A percentile compares a stretch with the other conserved stretches of the same genome.
Evolutionary conservation across 2,113 vertebrate genomes (phyloP).

Genomic region (Catharus fuscescens): DNA sequence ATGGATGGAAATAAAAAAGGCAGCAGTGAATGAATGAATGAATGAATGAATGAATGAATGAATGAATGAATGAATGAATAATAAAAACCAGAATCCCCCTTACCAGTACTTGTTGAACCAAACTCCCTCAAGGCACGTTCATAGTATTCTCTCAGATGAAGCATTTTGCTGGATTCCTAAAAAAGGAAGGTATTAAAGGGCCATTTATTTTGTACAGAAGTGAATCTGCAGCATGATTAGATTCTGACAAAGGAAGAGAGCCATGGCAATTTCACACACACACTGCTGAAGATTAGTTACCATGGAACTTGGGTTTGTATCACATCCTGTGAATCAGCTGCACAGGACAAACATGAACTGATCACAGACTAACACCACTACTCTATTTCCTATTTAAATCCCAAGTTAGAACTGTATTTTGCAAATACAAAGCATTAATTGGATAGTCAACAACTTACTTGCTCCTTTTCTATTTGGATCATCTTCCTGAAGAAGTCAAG

Average conservation of each 20-base stretch:
- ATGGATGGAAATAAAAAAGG: background rate
- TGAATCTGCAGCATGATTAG: constrained; percentile 31
- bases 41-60: background rate
- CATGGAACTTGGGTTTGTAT: constrained; percentile 15
- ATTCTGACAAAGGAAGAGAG: constrained; percentile 18
- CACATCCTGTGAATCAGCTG: background rate
- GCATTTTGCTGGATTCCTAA: constrained; percentile 87
- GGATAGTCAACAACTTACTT: constrained; percentile 77
- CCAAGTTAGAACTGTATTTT: background rate
- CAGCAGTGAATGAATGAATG: background rate
- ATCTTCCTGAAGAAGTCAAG: constrained; percentile 90
- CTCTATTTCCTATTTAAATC: background rate
- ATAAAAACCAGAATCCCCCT: constrained; percentile 36
- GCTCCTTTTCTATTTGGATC: constrained; percentile 92
- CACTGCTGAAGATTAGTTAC: constrained; percentile 6
- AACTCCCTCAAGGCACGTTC: constrained; percentile 94
- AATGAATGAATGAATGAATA: background rate
- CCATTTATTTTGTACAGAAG: constrained; percentile 13
- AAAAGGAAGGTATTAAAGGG: constrained; percentile 51
- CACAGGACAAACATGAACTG: background rate
- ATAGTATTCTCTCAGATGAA: constrained; percentile 87
- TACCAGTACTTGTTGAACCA: constrained; percentile 86
- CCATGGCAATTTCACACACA: background rate
- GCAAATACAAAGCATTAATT: background rate
- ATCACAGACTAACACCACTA: background rate